Evolutionary conservation across 92 coral and sea anemone species (phyloP).

Genomic region (Micromussa lordhowensis): DNA sequence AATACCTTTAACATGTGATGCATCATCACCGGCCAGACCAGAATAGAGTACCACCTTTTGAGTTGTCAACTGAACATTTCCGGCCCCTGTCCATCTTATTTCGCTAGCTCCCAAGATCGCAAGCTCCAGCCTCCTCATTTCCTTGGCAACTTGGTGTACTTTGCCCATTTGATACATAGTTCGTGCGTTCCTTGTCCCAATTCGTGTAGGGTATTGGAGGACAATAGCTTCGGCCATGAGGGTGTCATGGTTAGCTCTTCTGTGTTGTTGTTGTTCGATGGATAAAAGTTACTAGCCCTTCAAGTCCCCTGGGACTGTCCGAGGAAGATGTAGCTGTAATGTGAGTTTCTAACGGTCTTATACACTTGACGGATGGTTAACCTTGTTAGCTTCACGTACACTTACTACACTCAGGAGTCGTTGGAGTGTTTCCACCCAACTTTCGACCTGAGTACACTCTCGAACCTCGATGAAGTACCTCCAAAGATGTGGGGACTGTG

Average conservation of each 20-base stretch:
- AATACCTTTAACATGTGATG: neutral
- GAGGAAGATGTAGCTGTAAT: neutral
- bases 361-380: constrained; percentile 13
- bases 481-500: neutral
- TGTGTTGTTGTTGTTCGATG: neutral
- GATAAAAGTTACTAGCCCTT: neutral
- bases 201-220: neutral
- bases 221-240: constrained; percentile 12
- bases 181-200: neutral
- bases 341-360: neutral
- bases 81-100: neutral
- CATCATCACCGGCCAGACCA: neutral
- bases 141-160: no score
- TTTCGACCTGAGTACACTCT: constrained; percentile 11
- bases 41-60: no score
- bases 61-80: neutral
- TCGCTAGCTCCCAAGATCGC: neutral
- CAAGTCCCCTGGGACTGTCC: constrained; percentile 1
- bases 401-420: constrained; percentile 4
- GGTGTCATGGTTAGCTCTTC: neutral
- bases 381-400: constrained; percentile 9
- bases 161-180: no score
- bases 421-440: neutral
- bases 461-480: neutral
- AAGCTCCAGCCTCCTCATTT: neutral